phyloP scores from a whole-genome alignment of 2,113 vertebrate genomes.

The Rhizomys pruinosus region DNA sequence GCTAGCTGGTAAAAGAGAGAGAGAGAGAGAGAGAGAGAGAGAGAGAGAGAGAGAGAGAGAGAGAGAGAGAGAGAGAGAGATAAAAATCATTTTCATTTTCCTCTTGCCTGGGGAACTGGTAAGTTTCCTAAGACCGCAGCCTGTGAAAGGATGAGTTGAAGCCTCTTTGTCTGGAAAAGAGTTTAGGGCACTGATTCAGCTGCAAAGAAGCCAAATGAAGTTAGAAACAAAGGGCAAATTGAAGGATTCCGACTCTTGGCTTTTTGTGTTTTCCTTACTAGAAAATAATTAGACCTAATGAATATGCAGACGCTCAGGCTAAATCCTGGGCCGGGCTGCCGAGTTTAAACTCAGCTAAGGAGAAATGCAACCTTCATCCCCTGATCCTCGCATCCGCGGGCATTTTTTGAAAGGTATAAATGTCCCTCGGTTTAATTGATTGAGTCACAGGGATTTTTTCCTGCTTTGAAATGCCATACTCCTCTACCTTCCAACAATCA shows the following conservation, averaged over 20 bases:
- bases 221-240: constrained; percentile 86
- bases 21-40: neutral
- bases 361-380: constrained; percentile 60
- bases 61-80: neutral
- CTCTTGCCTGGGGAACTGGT: constrained; percentile 70
- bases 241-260: constrained; percentile 86
- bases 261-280: constrained; percentile 89
- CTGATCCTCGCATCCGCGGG: constrained; percentile 18
- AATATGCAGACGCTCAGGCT: constrained; percentile 85
- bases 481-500: constrained; percentile 87
- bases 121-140: constrained; percentile 76
- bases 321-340: constrained; percentile 74
- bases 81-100: constrained; percentile 44
- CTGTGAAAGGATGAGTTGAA: constrained; percentile 82
- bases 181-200: constrained; percentile 83
- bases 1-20: neutral
- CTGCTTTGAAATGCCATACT: constrained; percentile 87
- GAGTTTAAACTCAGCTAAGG: constrained; percentile 68
- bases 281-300: constrained; percentile 89
- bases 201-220: constrained; percentile 85
- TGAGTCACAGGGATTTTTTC: constrained; percentile 83
- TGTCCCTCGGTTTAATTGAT: constrained; percentile 87
- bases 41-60: neutral
- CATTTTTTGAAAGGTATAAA: constrained; percentile 83
- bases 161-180: constrained; percentile 87